Conservation (phyloP, 2,113 vertebrate genomes). For the Bettongia penicillata region DNA sequence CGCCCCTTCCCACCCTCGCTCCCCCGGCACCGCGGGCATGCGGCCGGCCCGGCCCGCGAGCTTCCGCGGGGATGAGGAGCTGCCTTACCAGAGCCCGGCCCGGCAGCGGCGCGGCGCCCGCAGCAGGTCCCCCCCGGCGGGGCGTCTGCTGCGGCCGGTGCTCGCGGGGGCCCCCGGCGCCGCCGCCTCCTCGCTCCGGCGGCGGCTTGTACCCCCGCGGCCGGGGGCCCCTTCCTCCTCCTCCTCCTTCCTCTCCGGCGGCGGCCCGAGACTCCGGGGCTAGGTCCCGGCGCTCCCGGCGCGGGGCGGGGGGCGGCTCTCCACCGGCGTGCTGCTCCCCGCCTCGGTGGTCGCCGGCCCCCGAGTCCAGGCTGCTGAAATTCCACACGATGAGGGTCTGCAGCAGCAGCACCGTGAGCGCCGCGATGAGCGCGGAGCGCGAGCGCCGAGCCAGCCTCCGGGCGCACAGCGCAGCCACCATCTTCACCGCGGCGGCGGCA, state of each 20-base stretch:
- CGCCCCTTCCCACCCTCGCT: constrained; percentile 31
- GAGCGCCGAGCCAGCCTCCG: constrained; percentile 93
- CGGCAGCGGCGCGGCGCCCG: constrained; percentile 56
- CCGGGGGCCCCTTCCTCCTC: constrained; percentile 69
- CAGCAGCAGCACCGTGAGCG: constrained; percentile 92
- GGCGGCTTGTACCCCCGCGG: constrained; percentile 49
- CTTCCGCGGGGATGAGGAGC: neutral
- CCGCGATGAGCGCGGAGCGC: constrained; percentile 91
- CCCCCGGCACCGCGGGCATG: neutral
- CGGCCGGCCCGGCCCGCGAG: neutral
- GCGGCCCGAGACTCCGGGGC: constrained; percentile 81
- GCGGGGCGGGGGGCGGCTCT: constrained; percentile 78
- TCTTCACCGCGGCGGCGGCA: constrained; percentile 80
- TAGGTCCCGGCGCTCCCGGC: constrained; percentile 79
- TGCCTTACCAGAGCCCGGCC: constrained; percentile 80
- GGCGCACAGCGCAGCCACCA: constrained; percentile 90
- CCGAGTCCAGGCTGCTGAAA: constrained; percentile 94
- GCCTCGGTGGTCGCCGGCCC: constrained; percentile 86
- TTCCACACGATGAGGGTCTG: constrained; percentile 96
- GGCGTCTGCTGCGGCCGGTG: constrained; percentile 79
- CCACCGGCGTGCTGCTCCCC: constrained; percentile 71
- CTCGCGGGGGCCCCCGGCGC: constrained; percentile 82
- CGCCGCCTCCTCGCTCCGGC: constrained; percentile 77
- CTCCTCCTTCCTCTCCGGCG: constrained; percentile 70
- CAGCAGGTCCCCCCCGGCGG: constrained; percentile 57